phyloP scores from a whole-genome alignment of 2,113 vertebrate genomes.

The Willisornis vidua region DNA sequence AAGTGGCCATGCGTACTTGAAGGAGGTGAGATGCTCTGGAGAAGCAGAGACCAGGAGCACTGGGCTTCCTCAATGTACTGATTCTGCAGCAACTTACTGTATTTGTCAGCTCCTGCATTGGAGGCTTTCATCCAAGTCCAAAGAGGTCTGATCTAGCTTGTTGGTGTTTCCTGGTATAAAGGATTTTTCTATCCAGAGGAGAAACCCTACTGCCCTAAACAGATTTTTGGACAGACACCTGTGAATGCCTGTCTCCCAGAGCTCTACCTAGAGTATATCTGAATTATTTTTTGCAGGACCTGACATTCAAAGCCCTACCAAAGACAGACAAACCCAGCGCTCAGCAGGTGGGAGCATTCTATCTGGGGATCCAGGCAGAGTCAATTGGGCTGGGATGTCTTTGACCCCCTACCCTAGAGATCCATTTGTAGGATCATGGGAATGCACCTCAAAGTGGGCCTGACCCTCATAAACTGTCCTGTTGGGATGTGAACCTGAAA shows the following conservation, averaged over 20 bases:
- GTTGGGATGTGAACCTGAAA: neutral
- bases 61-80: neutral
- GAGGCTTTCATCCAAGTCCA: neutral
- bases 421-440: neutral
- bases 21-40: neutral
- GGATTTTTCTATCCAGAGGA: neutral
- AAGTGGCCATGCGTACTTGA: neutral
- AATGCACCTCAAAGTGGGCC: neutral
- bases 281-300: neutral
- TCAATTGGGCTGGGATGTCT: neutral
- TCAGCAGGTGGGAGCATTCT: neutral
- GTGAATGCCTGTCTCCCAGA: neutral
- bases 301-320: neutral
- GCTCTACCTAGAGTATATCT: neutral
- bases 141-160: neutral
- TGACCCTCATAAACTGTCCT: neutral
- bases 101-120: fast-evolving
- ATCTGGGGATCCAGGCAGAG: neutral
- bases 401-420: neutral
- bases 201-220: neutral
- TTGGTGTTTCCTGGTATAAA: neutral
- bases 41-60: neutral
- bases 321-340: neutral
- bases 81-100: neutral
- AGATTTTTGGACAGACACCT: neutral